Evolutionary conservation across 2,888 invertebrate species (phyloP), one percentile per base, ranked within the genome.

Genomic region (Pollenia amentaria): DNA sequence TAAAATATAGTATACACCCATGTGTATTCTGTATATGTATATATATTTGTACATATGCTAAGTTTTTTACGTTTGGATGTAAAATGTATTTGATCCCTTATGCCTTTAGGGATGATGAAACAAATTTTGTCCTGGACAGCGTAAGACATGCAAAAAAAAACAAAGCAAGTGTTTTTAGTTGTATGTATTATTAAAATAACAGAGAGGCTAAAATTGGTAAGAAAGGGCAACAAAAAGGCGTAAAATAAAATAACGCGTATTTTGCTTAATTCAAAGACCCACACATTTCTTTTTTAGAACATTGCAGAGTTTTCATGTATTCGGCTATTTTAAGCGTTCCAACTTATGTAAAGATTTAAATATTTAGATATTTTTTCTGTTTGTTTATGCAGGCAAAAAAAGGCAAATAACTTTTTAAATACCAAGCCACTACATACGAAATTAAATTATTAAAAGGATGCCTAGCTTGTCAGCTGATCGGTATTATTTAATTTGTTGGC

Each of bases 61-160:
- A 60, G 60, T 73, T 60, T 60, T 67, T 18, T 72, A 55, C 18
- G 42, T 72, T 57, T 57, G 29, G 21, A 57, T 57, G 14, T 73
- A 55, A 72, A 72, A 55, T 72, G 57, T 60, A 69, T 60, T 73
- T 57, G 72, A 73, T 73, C 72, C 72, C 57, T 73, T 46, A 73
- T 60, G 72, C 60, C 72, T 21, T 57, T 73, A 57, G 72, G 57
- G 72, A 73, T 57, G 57, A 46, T 57, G 57, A 60, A 60, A 46
- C 44, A 73, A 73, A 73, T 73, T 73, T 57, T 44, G 57, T 44
- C 46, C 72, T 73, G 72, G 57, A 73, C 57, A 21, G 12, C 42
- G 29, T 67, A 67, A 67, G 65, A 67, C 48, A 69, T 69, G 48
- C 67, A 38, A 69, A 51, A 69, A 69, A 51, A 29, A 2, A 67